Percentiles rank a stretch among this genome's conserved stretches.
Evolutionary conservation across 2,113 vertebrate genomes (phyloP).

Genomic region (Athene cunicularia): DNA sequence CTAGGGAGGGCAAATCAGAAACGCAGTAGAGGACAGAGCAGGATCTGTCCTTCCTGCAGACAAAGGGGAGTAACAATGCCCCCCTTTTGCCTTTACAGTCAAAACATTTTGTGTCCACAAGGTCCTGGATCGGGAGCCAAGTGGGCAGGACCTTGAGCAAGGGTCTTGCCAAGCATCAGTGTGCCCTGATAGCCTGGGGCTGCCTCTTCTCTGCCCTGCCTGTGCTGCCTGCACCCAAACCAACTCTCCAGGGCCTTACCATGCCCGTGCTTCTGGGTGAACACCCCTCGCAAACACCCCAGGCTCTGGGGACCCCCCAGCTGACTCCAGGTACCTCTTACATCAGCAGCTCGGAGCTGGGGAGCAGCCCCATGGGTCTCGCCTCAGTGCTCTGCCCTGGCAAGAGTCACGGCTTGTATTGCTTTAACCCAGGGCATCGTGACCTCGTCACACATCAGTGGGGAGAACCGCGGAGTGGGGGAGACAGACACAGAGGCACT

Average conservation of each 20-base stretch:
- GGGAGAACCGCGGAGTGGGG: neutral
- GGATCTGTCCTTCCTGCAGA: neutral
- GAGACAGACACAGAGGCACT: neutral
- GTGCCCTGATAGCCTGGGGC: rapidly evolving
- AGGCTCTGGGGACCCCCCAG: neutral
- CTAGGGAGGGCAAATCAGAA: slow-evolving; percentile 4
- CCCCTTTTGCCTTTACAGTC: neutral
- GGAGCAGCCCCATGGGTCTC: neutral
- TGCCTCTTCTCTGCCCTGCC: neutral
- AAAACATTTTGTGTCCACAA: neutral
- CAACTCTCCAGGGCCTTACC: neutral
- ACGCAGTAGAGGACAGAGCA: neutral
- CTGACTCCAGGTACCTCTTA: neutral
- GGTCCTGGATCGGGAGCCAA: neutral
- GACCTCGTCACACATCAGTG: neutral
- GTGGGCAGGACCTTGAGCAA: neutral
- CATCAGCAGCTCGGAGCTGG: rapidly evolving
- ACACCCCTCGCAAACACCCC: neutral
- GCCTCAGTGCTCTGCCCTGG: neutral
- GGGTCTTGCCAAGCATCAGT: neutral
- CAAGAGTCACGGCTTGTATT: neutral
- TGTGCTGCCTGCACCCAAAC: neutral
- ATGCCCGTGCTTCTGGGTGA: neutral
- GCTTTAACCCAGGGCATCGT: neutral
- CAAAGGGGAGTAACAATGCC: neutral